These are phyloP conservation scores for Numenius phaeopus DNA, from an alignment of 2,797 vertebrate species.

Conservation along the genomic window DNA sequence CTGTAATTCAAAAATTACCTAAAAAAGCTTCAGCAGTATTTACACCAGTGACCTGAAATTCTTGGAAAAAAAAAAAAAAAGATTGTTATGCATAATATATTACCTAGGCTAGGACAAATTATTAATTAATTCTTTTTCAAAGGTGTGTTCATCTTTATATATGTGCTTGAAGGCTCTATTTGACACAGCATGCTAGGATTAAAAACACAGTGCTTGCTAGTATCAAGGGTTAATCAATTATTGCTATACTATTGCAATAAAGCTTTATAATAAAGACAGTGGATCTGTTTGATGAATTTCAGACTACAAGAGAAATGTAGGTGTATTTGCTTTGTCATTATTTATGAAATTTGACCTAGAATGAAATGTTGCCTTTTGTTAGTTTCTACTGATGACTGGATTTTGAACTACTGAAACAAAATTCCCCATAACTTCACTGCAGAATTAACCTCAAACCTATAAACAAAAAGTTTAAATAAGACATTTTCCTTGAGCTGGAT, in stretches of 20 bases:
- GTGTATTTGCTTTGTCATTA: neutral
- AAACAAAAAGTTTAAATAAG: neutral
- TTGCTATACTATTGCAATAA: neutral
- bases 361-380: neutral
- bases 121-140: neutral
- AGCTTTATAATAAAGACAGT: neutral
- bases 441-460: neutral
- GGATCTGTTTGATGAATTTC: neutral
- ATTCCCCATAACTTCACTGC: neutral
- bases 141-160: neutral
- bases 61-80: neutral
- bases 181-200: neutral
- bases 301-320: neutral
- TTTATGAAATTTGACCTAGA: neutral
- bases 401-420: neutral
- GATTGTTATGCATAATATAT: neutral
- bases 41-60: neutral
- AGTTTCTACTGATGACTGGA: neutral
- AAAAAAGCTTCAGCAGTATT: fast-evolving
- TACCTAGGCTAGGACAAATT: neutral
- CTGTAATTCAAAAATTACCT: neutral
- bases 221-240: neutral
- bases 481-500: neutral
- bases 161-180: neutral
- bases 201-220: neutral